Percentiles rank a stretch among this genome's conserved stretches.
These are phyloP conservation scores for Anser brachyrhynchus DNA, from an alignment of 2,113 vertebrate genomes.

Conservation along the genomic window DNA sequence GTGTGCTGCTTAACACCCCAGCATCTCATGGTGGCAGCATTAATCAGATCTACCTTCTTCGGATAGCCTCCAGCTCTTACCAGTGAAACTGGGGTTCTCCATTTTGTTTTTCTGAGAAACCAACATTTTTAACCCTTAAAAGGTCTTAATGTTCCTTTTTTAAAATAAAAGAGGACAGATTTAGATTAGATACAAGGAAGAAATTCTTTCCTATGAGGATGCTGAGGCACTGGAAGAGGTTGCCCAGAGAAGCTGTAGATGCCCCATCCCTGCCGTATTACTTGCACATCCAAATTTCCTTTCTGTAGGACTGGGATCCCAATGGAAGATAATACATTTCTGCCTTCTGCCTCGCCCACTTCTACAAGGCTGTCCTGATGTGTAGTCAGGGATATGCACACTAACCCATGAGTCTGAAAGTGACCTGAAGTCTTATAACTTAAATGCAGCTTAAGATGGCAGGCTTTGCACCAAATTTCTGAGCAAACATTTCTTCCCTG, in stretches of 20 bases:
- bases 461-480: neutral
- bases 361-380: neutral
- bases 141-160: neutral
- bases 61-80: neutral
- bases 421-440: neutral
- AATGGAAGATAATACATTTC: neutral
- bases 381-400: neutral
- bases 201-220: neutral
- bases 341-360: neutral
- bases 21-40: neutral
- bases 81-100: neutral
- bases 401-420: fast-evolving
- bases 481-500: neutral
- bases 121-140: neutral
- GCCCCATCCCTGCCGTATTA: neutral
- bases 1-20: neutral
- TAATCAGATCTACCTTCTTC: neutral
- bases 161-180: neutral
- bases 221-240: neutral
- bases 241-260: neutral
- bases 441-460: neutral
- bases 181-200: neutral
- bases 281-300: neutral
- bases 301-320: neutral
- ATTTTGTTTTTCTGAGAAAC: neutral